Base-by-base conservation (phyloP, 1,140 invertebrate species). In the Drosophila suzukii region DNA sequence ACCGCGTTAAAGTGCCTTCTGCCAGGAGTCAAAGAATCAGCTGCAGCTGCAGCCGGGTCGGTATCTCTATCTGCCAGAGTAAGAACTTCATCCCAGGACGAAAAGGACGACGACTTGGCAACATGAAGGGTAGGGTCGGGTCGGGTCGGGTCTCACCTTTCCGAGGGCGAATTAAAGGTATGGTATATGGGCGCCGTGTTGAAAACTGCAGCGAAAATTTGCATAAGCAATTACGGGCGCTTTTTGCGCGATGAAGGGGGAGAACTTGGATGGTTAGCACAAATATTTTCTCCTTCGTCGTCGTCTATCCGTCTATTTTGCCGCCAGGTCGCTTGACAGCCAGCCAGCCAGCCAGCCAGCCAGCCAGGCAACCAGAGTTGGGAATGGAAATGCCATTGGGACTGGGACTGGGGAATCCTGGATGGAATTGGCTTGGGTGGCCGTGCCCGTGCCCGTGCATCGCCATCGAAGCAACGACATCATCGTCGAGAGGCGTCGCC, bases 1-100 rank as follows among this genome's bases (percentile, higher is more conserved):
- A 51, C 49, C 49, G 49, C 49, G 49, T 51, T 51, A 51, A 51
- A 51, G 49, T 51, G 49, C 49, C 49, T 32, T 32, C 49, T 51
- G 49, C n/a, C 30, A 34, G 13, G 30, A 51, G 49, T 51, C 49
- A 51, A 24, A 15, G 49, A 51, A 51, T 51, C 49, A 51, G n/a
- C 43, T 17, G 15, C 43, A 10, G 8, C 38, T 46, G 17, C 43
- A 20, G 43, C 43, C 10, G 43, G 0, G 43, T 1, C 4, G 17
- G 17, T 44, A 46, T 46, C 43, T 44, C 43, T 15, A 39, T 24
- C 10, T 8, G 15, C 8, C 20, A 8, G 11, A 17, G 10, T 13
- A 12, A n/a, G 47, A 49, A 49, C 47, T 49, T 49, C 46, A 30
- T 49, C 24, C 13, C 24, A 30, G 11, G 20, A n/a, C 24, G 47